Base-by-base conservation (phyloP, 2,113 vertebrate species). In the Pimephales promelas region DNA sequence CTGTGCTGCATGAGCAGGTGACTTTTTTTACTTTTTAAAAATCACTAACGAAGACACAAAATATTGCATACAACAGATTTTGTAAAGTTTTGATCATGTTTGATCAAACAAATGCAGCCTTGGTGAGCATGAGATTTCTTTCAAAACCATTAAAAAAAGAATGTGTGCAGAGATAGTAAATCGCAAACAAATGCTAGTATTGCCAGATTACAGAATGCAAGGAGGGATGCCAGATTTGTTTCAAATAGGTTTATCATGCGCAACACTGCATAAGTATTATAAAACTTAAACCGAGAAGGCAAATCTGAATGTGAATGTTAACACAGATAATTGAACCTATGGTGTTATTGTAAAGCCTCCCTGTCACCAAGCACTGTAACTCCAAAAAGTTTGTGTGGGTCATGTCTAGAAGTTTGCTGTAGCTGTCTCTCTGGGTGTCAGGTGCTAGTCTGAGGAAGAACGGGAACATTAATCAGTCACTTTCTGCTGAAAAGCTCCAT, bases 401-500 rank as follows among this genome's bases (percentile, higher is more conserved):
- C 83, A 79, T 47, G 79, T 73, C 64, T 61, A 45, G 52, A 77
- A 83, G 72, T 85, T 68, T 80, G 34, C 66, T 85, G 62, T 71
- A 7, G 64, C 75, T 70, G 79, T 73, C 36, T 57, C 26, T 84
- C 74, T 52, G 75, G 5, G 86, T 87, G 86, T 79, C 85, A 86
- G 83, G 20, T 79, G 82, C n/a, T 82, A 82, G 85, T 82, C 87
- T 74, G 82, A 83, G 83, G 79, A 88, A 84, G 43, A 71, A 62
- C 49, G 68, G 57, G 59, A 70, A 74, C 88, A 94, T 94, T 94
- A 94, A 94, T 95, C 94, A 93, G 92, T 88, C 91, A 89, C 87
- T 84, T 90, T 93, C 88, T 92, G 93, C 92, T 93, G 92, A 94
- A 94, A 94, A 93, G 90, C 93, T 94, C 92, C 92, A 92, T 94